Evolutionary conservation across 2,797 vertebrate species (phyloP), one percentile per base, ranked within the genome.

Genomic region (Strix occidentalis): DNA sequence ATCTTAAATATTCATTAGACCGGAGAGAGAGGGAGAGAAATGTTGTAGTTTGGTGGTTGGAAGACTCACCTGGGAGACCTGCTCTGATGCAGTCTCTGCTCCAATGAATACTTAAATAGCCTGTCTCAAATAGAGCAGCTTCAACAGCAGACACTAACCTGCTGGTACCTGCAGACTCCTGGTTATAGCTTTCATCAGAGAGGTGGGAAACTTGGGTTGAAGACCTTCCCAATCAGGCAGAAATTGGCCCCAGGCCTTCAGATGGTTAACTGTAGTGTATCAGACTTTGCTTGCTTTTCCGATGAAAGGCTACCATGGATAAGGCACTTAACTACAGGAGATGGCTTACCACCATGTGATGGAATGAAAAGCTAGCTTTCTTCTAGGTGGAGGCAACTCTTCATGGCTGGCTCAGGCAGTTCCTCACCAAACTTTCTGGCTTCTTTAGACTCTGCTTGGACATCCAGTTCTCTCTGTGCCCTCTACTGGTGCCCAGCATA

Each of bases 1-100:
- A 92, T 71, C 84, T 95, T 93, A 94, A 94, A 93, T 96, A 95
- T 94, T 96, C 76, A 95, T 95, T 93, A 93, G 51, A 33, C 58
- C 16, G 68, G 82, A 89, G 79, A 76, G 39, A 64, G 28, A 71
- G 37, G 39, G 31, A 84, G 41, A 87, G 17, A 90, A 21, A 64
- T 43, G 41, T 46, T 78, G 80, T 53, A 48, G 58, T 66, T 87
- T 57, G 33, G 64, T 81, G 51, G 68, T 71, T 90, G 70, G 88
- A 90, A 94, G 61, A 64, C 57, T 88, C 94, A 94, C 88, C 94
- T 97, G 83, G 72, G 85, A 95, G 76, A 93, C 85, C 76, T 87
- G 56, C 29, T 93, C 79, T 19, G 41, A 33, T n/a, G 46, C 57
- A 71, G 33, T 24, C 43, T 78, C 64, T 91, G 45, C 53, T 92